A percentile compares a stretch with the other conserved stretches of the same genome.
These are phyloP conservation scores for Chloropsis hardwickii DNA, from an alignment of 2,113 vertebrate genomes.

Conservation along the genomic window DNA sequence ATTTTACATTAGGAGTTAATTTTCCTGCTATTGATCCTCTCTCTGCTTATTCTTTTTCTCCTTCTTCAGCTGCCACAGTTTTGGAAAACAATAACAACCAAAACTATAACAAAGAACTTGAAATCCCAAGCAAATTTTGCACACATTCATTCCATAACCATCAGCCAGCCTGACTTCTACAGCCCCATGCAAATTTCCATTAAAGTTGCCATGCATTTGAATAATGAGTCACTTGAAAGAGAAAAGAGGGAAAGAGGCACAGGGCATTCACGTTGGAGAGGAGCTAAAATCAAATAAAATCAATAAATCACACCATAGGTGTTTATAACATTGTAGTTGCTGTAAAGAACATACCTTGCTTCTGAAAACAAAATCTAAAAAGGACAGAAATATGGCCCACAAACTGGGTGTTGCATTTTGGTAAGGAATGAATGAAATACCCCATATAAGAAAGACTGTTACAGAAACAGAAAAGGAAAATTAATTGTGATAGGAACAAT, in stretches of 20 bases:
- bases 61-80: neutral
- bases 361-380: neutral
- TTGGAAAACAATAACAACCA: neutral
- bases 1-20: conserved; percentile 45
- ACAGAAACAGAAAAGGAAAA: neutral
- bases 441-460: neutral
- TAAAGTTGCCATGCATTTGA: neutral
- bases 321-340: neutral
- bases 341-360: neutral
- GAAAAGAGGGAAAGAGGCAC: neutral
- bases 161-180: neutral
- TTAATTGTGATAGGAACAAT: neutral
- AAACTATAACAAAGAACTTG: neutral
- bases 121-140: neutral
- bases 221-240: neutral
- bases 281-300: neutral
- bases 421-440: neutral
- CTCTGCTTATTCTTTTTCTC: conserved; percentile 12
- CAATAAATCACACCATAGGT: neutral
- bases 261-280: neutral
- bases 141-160: neutral
- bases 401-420: neutral
- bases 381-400: neutral
- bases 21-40: conserved; percentile 21
- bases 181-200: neutral